A percentile compares a stretch with the other conserved stretches of the same genome.
phyloP scores from a whole-genome alignment of 2,888 invertebrate genomes.

The Rhamnusium bicolor region DNA sequence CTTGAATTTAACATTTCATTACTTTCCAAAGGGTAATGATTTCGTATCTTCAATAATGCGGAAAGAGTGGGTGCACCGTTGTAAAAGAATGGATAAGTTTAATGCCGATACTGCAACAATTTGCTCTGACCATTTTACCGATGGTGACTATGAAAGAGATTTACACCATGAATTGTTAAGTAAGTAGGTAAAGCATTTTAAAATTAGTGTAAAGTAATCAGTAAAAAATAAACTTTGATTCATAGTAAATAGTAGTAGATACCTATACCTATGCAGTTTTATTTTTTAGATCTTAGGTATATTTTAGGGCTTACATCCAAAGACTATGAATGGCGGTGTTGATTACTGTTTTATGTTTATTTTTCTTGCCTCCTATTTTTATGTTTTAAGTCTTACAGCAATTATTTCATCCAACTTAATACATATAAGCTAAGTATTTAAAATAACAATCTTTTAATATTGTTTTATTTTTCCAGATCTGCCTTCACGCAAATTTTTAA shows the following conservation, averaged over 20 bases:
- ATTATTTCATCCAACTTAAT: background rate
- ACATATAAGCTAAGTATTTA: background rate
- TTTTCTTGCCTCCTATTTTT: background rate
- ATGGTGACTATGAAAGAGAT: too few species aligned
- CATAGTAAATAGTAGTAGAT: background rate
- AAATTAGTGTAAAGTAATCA: background rate
- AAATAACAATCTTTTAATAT: background rate
- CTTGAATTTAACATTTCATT: background rate
- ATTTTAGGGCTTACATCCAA: too few species aligned
- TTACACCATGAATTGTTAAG: too few species aligned
- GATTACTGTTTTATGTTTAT: background rate
- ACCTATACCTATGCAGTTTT: background rate
- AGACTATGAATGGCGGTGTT: too few species aligned
- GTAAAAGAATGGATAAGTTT: too few species aligned
- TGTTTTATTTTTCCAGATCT: background rate
- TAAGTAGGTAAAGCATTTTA: background rate
- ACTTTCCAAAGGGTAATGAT: background rate
- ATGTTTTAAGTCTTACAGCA: background rate
- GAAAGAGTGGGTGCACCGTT: too few species aligned
- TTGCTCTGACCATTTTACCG: too few species aligned
- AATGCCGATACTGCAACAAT: too few species aligned
- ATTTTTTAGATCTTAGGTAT: background rate
- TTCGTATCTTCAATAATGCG: background rate
- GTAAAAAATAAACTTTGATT: background rate
- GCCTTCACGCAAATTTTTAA: background rate